phyloP scores from a whole-genome alignment of 2,888 invertebrate species.

The Arenicola marina region DNA sequence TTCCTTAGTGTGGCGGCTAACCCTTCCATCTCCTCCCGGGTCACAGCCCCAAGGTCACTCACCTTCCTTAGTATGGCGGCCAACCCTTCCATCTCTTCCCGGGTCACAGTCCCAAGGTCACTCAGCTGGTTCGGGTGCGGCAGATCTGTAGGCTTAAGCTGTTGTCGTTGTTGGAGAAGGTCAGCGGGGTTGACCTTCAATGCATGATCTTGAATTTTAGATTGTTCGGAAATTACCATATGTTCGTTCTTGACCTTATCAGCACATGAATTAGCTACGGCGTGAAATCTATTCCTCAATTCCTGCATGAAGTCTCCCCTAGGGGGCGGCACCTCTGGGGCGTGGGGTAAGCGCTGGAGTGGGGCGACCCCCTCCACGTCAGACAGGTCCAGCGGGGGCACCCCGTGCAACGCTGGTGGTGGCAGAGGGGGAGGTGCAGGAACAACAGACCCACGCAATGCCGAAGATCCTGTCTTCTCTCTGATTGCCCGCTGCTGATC shows the following conservation, averaged over 20 bases:
- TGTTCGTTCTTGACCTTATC: neutral
- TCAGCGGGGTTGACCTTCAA: slow-evolving; percentile 37
- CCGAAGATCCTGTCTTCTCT: too few species aligned
- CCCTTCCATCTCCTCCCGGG: too few species aligned
- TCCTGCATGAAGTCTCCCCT: neutral
- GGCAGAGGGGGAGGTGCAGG: neutral
- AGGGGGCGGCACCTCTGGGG: too few species aligned
- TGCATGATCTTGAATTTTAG: too few species aligned
- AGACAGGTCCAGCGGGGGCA: neutral
- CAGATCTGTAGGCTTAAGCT: slow-evolving; percentile 39
- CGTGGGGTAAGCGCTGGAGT: too few species aligned
- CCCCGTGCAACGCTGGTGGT: neutral
- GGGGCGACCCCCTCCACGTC: too few species aligned
- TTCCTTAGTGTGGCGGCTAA: too few species aligned
- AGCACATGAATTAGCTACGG: neutral
- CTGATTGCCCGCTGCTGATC: neutral
- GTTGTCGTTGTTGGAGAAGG: slow-evolving; percentile 40
- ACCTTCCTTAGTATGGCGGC: slow-evolving; percentile 51
- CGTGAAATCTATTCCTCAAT: neutral
- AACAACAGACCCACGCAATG: neutral
- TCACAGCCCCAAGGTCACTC: too few species aligned
- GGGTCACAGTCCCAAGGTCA: slow-evolving; percentile 37
- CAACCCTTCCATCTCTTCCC: slow-evolving; percentile 39
- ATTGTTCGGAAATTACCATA: too few species aligned
- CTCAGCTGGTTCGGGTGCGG: slow-evolving; percentile 43